phyloP scores from a whole-genome alignment of 2,888 invertebrate genomes.

The Patella depressa region DNA sequence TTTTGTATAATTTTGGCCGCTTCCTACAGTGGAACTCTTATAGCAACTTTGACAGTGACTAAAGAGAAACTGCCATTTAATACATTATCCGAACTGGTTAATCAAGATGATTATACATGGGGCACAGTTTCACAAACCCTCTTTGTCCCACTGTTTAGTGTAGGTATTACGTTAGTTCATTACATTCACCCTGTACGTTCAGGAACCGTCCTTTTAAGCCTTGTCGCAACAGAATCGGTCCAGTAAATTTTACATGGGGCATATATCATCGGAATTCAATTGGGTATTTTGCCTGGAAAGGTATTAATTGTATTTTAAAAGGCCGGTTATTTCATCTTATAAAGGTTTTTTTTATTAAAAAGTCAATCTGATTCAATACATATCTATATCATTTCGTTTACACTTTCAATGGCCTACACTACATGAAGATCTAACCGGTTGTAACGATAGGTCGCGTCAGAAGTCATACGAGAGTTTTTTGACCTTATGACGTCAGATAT shows the following conservation, averaged over 20 bases:
- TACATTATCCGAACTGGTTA: neutral
- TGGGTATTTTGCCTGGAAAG: neutral
- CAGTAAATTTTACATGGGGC: too few species aligned
- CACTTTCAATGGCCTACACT: too few species aligned
- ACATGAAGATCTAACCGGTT: too few species aligned
- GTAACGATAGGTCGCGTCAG: too few species aligned
- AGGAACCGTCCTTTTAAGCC: neutral
- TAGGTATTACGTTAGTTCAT: neutral
- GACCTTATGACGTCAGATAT: too few species aligned
- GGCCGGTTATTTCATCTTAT: neutral
- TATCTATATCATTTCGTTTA: too few species aligned
- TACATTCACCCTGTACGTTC: neutral
- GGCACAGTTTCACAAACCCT: neutral
- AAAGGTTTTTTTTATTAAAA: too few species aligned
- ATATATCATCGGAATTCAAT: neutral
- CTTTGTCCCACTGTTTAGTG: neutral
- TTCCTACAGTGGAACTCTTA: neutral
- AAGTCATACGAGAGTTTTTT: too few species aligned
- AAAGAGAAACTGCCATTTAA: neutral
- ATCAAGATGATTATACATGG: neutral
- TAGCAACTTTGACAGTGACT: neutral
- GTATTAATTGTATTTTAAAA: neutral
- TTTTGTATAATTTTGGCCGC: neutral
- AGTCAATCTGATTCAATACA: too few species aligned
- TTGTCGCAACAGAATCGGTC: too few species aligned